Conservation (phyloP, 2,888 invertebrate species). For the Cosmorhoe ocellata region DNA sequence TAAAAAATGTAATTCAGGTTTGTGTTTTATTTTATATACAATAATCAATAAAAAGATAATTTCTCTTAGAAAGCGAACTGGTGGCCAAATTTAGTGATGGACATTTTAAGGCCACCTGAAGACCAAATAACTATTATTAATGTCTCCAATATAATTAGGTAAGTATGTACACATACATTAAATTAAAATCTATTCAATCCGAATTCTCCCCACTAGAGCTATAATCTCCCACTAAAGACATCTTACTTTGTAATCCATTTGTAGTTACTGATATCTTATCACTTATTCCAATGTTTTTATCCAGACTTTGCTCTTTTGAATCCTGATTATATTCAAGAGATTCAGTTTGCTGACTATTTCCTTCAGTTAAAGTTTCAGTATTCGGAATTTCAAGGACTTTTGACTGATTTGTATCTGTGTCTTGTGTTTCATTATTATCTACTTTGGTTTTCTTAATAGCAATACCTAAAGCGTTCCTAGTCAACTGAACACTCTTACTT, state of each 20-base stretch:
- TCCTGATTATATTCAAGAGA: not conserved
- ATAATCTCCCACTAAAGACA: conserved; percentile 21
- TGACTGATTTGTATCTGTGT: not conserved
- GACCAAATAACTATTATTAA: too few species aligned
- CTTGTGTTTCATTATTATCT: conserved; percentile 5
- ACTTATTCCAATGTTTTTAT: conserved; percentile 1
- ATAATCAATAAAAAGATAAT: too few species aligned
- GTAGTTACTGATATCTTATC: not conserved
- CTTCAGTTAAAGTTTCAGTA: not conserved
- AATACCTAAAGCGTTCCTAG: conserved; percentile 69
- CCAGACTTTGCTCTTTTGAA: not conserved
- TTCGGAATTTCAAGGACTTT: not conserved
- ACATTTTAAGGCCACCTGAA: too few species aligned
- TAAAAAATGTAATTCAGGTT: conserved; percentile 32
- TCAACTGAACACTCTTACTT: conserved; percentile 54
- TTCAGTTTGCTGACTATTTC: not conserved
- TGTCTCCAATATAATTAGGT: too few species aligned
- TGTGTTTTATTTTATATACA: conserved; percentile 31
- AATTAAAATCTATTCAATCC: conserved; percentile 3
- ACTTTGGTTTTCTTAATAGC: conserved; percentile 54
- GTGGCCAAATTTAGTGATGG: too few species aligned
- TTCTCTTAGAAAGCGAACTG: too few species aligned
- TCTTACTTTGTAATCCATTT: conserved; percentile 12
- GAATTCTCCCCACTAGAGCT: conserved; percentile 22
- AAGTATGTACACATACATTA: too few species aligned